Base-by-base conservation (phyloP, 2,113 vertebrate genomes). In the Acinonyx jubatus region DNA sequence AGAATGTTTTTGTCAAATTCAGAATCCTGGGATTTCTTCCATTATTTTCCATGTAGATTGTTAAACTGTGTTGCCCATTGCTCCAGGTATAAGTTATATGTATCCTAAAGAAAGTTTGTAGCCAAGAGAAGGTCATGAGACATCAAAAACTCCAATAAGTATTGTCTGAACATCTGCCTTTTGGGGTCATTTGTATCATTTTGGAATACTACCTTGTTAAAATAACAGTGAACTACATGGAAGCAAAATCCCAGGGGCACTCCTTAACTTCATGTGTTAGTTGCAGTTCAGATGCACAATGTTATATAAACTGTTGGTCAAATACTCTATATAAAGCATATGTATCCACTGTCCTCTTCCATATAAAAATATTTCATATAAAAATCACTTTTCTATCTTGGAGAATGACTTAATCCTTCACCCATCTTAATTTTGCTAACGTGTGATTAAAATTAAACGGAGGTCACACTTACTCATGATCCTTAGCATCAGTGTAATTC, bases 1-100 rank as follows among this genome's bases (percentile, higher is more conserved):
- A 87, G 52, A 85, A 85, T 65, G 38, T 78, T 73, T 92, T 48
- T 91, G 85, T 69, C 10, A 85, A 80, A 96, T 87, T 87, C n/a
- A 52, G 55, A 83, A 83, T 80, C 69, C 36, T 31, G 86, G 23
- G 29, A 88, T 90, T 68, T 79, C 33, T 92, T 68, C 36, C 71
- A 50, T 66, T 94, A 91, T 89, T 96, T 96, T 74, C 33, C n/a
- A 91, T 36, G 55, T 33, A 80, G 81, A 74, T 61, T 78, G 87
- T 66, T 76, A 55, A 91, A 36, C 23, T 38, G 36, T 16, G 7
- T 7, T 84, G 66, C 55, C 71, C 87, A 55, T 15, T 92, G 74
- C 48, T 96, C 84, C 63, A 88, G 65, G 38, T 90, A 69, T 4
- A 93, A 96, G 7, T 91, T 85, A 85, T 57, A 95, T 81, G 88